phyloP scores from a whole-genome alignment of 2,113 vertebrate genomes.

The Trogon surrucura region DNA sequence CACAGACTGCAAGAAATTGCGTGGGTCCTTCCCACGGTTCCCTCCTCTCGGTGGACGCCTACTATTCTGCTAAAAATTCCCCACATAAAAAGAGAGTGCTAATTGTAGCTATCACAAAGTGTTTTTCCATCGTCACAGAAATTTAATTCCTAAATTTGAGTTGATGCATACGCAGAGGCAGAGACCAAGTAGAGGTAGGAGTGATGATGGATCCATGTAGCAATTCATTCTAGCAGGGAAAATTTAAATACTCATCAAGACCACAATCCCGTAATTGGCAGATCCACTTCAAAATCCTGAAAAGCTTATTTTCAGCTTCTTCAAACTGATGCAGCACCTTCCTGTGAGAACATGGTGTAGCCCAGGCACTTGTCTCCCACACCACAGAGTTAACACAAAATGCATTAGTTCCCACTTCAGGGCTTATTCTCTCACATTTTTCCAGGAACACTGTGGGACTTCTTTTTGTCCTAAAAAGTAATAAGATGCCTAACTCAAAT shows the following conservation, averaged over 20 bases:
- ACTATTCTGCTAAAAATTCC: constrained; percentile 54
- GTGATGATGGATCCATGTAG: not conserved
- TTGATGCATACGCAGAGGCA: not conserved
- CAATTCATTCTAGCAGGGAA: not conserved
- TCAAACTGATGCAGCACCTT: not conserved
- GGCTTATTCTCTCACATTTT: not conserved
- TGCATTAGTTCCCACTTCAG: not conserved
- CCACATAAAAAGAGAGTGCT: not conserved
- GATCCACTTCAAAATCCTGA: not conserved
- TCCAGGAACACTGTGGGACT: not conserved
- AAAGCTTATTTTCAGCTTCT: constrained; percentile 28
- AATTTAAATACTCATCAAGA: not conserved
- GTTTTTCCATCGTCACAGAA: constrained; percentile 10
- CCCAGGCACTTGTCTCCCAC: not conserved
- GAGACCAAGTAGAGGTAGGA: constrained; percentile 29
- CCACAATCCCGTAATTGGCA: not conserved
- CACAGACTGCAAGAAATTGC: constrained; percentile 19
- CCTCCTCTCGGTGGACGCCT: not conserved
- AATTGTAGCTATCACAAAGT: constrained; percentile 57
- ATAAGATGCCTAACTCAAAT: not conserved
- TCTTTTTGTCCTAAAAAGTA: not conserved
- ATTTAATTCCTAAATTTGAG: constrained; percentile 40
- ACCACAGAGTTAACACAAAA: not conserved
- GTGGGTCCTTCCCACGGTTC: constrained; percentile 13
- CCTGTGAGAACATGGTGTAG: not conserved